Evolutionary conservation across 1,140 invertebrate genomes (phyloP).

Genomic region (Drosophila sproati): DNA sequence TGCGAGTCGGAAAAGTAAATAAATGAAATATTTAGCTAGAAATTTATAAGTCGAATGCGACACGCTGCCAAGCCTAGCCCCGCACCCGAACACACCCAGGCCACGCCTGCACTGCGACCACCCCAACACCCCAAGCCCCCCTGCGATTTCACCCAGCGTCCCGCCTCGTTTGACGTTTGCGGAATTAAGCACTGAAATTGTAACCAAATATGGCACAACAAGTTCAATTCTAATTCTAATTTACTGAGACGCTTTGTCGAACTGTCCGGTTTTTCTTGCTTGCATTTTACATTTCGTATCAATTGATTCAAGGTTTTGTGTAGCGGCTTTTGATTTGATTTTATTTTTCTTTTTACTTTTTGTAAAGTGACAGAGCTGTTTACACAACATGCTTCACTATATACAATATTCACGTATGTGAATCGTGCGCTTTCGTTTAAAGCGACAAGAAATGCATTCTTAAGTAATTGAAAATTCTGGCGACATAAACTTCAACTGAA

Average conservation of each 20-base stretch:
- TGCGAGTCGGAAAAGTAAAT: constrained; percentile 63
- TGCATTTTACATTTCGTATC: constrained; percentile 72
- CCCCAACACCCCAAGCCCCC: neutral
- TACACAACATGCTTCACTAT: constrained; percentile 38
- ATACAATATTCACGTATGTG: constrained; percentile 39
- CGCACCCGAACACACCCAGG: constrained; percentile 51
- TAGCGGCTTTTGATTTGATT: constrained; percentile 63
- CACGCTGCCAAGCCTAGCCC: constrained; percentile 71
- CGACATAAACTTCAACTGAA: constrained; percentile 66
- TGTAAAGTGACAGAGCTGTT: constrained; percentile 17
- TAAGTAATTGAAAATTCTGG: constrained; percentile 76
- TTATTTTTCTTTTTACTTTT: constrained; percentile 22
- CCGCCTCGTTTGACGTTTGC: constrained; percentile 60
- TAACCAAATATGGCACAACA: constrained; percentile 83
- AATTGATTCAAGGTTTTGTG: constrained; percentile 81
- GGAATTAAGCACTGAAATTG: constrained; percentile 80
- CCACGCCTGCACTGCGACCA: constrained; percentile 26
- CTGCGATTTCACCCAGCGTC: neutral
- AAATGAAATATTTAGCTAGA: constrained; percentile 78
- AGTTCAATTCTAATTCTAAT: constrained; percentile 82
- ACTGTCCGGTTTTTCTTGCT: constrained; percentile 57
- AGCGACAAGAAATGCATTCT: constrained; percentile 77
- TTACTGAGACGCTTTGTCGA: constrained; percentile 50
- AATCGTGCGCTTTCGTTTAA: constrained; percentile 74
- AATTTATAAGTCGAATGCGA: constrained; percentile 72